Base-by-base conservation (phyloP, 2,888 invertebrate species). In the Morpho deidamia region DNA sequence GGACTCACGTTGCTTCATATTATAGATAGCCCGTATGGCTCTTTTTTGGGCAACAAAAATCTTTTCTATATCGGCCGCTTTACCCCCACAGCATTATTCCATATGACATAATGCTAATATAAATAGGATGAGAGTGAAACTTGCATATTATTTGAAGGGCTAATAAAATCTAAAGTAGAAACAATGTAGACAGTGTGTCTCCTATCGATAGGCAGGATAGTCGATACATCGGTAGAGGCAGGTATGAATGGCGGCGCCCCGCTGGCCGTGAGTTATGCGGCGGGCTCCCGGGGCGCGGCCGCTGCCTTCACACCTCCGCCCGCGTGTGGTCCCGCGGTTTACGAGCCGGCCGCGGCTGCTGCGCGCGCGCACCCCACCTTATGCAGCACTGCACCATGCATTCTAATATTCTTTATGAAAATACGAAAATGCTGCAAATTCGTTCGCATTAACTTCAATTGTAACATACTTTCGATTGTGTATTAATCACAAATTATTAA, bases 251-350 rank as follows among this genome's bases (percentile, higher is more conserved):
- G 79, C 67, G 85, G 85, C 87, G 83, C 84, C 89, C 90, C 86
- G 87, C 84, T 83, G 86, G 70, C 72, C 77, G 79, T 88, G 87
- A 88, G 86, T 87, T 88, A 88, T 89, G 86, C 73, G 73, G 66
- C 78, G 68, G 66, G 81, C 84, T 87, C 88, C 86, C 81, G 83
- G 78, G 77, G 83, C 74, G 81, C 77, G 76, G 63, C 70, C 80
- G 76, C 81, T 82, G 83, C 85, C 86, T 88, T 87, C 88, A 88
- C 88, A 87, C 88, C 88, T 87, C 83, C 83, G 80, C 78, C 86
- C 88, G 89, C 89, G 89, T 89, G 89, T 89, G 89, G 89, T 89
- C 89, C 82, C 76, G 76, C 78, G 81, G 71, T 86, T 86, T 86
- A 86, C 83, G 86, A 81, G 76, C 74, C 72, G 66, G 71, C 70